Conservation (phyloP, 37 sponge, comb jelly and placozoan species). For the Spongia lamella region DNA sequence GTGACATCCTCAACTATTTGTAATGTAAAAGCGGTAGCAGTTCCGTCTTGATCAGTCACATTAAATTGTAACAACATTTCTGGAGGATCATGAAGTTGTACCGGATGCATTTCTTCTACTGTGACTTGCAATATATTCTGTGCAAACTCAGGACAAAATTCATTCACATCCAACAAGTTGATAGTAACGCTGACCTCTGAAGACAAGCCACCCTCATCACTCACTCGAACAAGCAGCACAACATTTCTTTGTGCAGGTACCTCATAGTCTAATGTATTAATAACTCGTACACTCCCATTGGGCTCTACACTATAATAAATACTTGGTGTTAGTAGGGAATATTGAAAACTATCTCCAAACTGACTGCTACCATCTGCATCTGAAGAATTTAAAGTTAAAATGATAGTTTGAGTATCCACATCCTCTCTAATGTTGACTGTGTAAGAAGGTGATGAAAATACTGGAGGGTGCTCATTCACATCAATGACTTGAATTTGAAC, state of each 20-base stretch:
- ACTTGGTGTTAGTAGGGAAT: background rate
- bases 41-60: conserved; percentile 15
- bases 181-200: conserved; percentile 8
- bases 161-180: conserved; percentile 41
- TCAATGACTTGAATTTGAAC: conserved; percentile 21
- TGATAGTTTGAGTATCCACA: background rate
- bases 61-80: conserved; percentile 9
- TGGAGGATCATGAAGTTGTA: conserved; percentile 10
- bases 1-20: background rate
- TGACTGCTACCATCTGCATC: conserved; percentile 40
- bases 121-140: conserved; percentile 4
- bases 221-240: conserved; percentile 27
- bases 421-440: conserved; percentile 27
- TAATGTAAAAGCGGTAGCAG: background rate
- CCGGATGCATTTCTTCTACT: conserved; percentile 30
- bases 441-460: conserved; percentile 22
- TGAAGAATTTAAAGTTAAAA: conserved; percentile 25
- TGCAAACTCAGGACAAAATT: conserved; percentile 53
- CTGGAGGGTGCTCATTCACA: conserved; percentile 51
- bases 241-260: background rate
- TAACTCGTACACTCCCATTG: conserved; percentile 5
- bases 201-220: conserved; percentile 44
- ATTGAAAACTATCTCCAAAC: conserved; percentile 16
- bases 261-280: conserved; percentile 35
- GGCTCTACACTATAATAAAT: background rate